Evolutionary conservation across 2,888 invertebrate genomes (phyloP), one percentile per base, ranked within the genome.

Genomic region (Melanotus villosus): DNA sequence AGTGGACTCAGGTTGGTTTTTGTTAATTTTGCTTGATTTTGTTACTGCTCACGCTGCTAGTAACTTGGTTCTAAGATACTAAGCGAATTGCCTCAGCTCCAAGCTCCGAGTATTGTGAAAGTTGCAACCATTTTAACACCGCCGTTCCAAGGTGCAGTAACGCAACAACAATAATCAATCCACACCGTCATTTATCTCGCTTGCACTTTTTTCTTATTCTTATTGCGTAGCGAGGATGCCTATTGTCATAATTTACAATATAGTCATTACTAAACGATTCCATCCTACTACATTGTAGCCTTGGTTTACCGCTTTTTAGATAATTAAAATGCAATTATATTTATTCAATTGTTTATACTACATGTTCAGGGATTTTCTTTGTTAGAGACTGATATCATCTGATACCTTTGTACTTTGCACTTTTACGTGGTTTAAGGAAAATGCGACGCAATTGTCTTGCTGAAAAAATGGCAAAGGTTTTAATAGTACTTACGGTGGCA

Each of bases 291-390:
- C 77, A 80, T 76, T 77, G 73, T 78, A 76, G 79, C 83, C 83
- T 83, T 83, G 82, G 77, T 78, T 70, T 80, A 79, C 79, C 79
- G 80, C 80, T 80, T 81, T 78, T 75, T 77, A 81, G 81, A 81
- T 82, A 84, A 82, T 82, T 82, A 79, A 79, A 81, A 79, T 76
- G 78, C 78, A 81, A 82, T 83, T 81, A 80, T 79, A 78, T 80
- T 81, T 80, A 80, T 78, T 80, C 78, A 78, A 80, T 81, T 81
- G 80, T 82, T 79, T 77, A 66, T 71, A 76, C 77, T 78, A 75
- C 74, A 77, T 73, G 80, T 79, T 79, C 79, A 79, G 72, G 79
- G 79, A 72, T 80, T 76, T 80, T 77, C 81, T 81, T 81, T 81
- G 80, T 81, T 80, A 63, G 59, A 68, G n/a, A 62, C 60, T 73